Evolutionary conservation across 2,113 vertebrate genomes (phyloP), one percentile per base, ranked within the genome.

Genomic region (Pteronura brasiliensis): DNA sequence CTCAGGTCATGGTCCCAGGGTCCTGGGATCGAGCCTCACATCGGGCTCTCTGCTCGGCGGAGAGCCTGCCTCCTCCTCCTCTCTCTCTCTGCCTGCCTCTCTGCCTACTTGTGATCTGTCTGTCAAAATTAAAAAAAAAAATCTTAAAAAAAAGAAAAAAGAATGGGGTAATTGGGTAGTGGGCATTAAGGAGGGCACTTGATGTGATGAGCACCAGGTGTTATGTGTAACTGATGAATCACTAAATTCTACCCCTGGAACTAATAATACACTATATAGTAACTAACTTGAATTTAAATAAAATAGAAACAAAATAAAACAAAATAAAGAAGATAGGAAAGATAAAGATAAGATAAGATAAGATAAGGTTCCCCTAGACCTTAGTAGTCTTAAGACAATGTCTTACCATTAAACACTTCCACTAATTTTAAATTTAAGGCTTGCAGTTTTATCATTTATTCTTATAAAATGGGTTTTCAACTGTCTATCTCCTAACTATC

Each of bases 371-470:
- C 14, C 25, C 39, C 2, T 69, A 23, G 13, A 72, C 23, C 61
- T 86, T 34, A 34, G 42, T 65, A 74, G 29, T 89, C 39, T 86
- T 81, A 85, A 89, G 14, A 83, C 21, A 89, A 59, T 80, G 31
- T 74, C 39, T 82, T 88, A 59, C 57, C 23, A 67, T 91, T 76
- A 86, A 94, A 63, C 29, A 85, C 27, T 92, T 88, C 3, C 63
- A 59, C 72, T 88, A 87, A 67, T 42, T 88, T 91, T 55, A 83
- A 63, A 87, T 90, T 85, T 84, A 95, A 94, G 23, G n/a, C 27
- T 69, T 83, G 49, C 34, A 93, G 15, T 9, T 57, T 63, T 91
- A 65, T 63, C 79, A 13, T 27, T 83, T 20, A 55, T 88, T 92
- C 74, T 90, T 42, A 55, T 81, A 76, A 96, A 88, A 74, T 82